Evolutionary conservation across 2,797 vertebrate genomes (phyloP), one percentile per base, ranked within the genome.

Genomic region (Tympanoctomys barrerae): DNA sequence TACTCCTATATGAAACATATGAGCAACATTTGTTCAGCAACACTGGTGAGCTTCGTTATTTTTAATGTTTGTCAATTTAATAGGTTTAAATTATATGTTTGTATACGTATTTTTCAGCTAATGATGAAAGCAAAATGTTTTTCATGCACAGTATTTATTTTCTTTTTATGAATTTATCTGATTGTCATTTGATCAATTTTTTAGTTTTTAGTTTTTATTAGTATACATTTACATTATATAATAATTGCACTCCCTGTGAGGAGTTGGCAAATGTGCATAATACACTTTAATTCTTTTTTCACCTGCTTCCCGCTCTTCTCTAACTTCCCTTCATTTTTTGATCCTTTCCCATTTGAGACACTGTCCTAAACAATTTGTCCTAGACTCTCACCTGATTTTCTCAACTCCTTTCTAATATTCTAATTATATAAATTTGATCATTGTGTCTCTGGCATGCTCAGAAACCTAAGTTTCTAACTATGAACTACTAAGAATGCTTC

Each of bases 151-250:
- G 28, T 16, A 42, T 90, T n/a, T 79, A 79, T 80, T 77, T 89
- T 11, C 49, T 78, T 91, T 64, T 81, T 86, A 24, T 89, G 46
- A 83, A 73, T 91, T 82, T 92, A 28, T 84, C 77, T 91, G 75
- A 66, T 22, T 78, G 26, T 89, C 57, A 94, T 61, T 94, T 82
- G 85, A 49, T 81, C 39, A 54, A 22, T 81, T 31, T 18, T n/a
- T 68, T n/a, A 68, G 12, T 33, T 66, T 64, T 78, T 4, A 64
- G 52, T 75, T 46, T 75, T 75, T 28, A 46, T 75, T 28, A 73
- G 39, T 73, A 14, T 10, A 73, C 24, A 22, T 75, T 42, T 46
- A 6, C 24, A 75, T 39, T 75, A 75, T 26, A 42, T 42, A 73
- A 73, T 42, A 11, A 39, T 75, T 75, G 14, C 13, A 46, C 16